These are phyloP conservation scores for Macrotis lagotis DNA, from an alignment of 2,113 vertebrate species.

Conservation along the genomic window DNA sequence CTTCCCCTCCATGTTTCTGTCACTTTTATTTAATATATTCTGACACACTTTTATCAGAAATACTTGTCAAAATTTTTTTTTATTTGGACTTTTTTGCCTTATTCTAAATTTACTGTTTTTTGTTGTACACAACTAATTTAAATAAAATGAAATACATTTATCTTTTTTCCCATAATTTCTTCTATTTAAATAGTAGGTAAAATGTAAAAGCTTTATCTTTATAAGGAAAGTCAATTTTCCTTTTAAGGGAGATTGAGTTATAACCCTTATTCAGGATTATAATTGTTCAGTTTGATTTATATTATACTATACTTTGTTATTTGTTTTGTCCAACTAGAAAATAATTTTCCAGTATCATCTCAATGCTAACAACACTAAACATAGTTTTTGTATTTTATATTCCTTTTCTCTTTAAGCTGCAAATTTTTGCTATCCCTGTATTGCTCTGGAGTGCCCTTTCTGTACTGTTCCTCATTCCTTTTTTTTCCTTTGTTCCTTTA, in stretches of 20 bases:
- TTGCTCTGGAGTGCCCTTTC: neutral
- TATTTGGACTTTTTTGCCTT: neutral
- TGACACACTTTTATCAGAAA: neutral
- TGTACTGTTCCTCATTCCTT: neutral
- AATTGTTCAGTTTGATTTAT: neutral
- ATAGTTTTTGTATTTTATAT: neutral
- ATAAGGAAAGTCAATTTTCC: neutral
- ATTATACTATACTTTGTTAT: neutral
- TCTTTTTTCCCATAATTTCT: neutral
- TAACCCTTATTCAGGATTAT: neutral
- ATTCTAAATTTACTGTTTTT: neutral
- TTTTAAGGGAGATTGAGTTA: neutral
- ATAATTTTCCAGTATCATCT: neutral
- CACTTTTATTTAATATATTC: neutral
- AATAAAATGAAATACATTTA: neutral
- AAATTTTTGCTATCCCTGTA: neutral
- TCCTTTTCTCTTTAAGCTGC: neutral
- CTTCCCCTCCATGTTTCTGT: neutral
- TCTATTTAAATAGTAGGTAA: neutral
- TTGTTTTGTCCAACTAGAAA: neutral
- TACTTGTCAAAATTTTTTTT: neutral
- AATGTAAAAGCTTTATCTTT: neutral
- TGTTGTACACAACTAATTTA: neutral
- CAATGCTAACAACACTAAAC: neutral
- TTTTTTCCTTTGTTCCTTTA: neutral